Conservation (phyloP, 2,113 vertebrate species). For the Petrocephalus zakoni region DNA sequence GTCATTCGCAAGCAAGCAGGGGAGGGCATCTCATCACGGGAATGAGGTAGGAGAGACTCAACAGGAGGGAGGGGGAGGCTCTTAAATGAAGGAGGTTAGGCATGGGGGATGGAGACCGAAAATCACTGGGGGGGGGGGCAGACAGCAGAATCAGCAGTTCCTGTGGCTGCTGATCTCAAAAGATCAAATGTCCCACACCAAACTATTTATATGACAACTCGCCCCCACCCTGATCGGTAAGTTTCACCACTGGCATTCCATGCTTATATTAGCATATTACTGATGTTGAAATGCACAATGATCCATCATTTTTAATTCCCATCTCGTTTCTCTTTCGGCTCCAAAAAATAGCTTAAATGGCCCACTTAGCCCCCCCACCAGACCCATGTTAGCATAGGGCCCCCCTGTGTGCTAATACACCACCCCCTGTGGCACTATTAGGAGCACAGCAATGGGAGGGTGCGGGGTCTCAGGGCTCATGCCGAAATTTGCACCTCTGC, state of each 20-base stretch:
- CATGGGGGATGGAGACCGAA: too few relatives aligned
- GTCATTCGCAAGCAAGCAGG: background rate
- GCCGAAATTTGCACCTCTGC: background rate
- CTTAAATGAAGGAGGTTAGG: too few relatives aligned
- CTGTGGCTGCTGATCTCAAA: too few relatives aligned
- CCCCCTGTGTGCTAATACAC: background rate
- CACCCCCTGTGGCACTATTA: background rate
- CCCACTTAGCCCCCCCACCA: background rate
- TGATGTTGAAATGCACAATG: too few relatives aligned
- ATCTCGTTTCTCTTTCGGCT: background rate
- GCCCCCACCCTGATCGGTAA: background rate
- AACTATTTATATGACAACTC: too few relatives aligned
- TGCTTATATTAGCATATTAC: background rate
- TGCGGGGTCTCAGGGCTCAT: background rate
- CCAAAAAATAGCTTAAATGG: background rate
- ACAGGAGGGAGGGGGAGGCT: background rate
- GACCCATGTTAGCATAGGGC: too few relatives aligned
- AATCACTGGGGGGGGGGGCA: too few relatives aligned
- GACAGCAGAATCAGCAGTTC: too few relatives aligned
- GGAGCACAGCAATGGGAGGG: background rate
- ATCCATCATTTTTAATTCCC: background rate
- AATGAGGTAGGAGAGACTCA: background rate
- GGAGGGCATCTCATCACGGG: background rate
- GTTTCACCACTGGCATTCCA: background rate
- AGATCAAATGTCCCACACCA: too few relatives aligned